Evolutionary conservation across 1,140 invertebrate genomes (phyloP), one percentile per base, ranked within the genome.

Genomic region (Macrostomum lignano): DNA sequence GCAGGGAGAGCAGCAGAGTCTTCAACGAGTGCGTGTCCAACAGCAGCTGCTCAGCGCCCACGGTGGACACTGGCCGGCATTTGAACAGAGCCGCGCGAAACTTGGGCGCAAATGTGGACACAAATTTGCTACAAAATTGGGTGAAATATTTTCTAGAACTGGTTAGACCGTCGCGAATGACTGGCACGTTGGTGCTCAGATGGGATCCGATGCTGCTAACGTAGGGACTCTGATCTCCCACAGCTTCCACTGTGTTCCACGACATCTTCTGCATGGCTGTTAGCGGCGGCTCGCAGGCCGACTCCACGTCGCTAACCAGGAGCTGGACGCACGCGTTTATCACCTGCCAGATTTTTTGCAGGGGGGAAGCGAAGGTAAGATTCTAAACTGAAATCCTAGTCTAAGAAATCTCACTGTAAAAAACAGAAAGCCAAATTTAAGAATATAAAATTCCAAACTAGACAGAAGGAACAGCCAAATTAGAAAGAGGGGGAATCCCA

Each of bases 81-180:
- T 81, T 82, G 50, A 78, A 93, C 9, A 96, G 60, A 44, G 75
- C 72, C 4, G 26, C 15, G 9, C 15, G 72, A 46, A 84, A 82
- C 54, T 91, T 93, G 10, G 77, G 74, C 51, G 88, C 91, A 41
- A 93, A 91, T 0, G 73, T 71, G 46, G 67, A 70, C 1, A 74
- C 78, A 62, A 94, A 88, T 49, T 84, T 77, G 7, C 86, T 70
- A 52, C 84, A 94, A 46, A 96, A 79, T 52, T 94, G 78, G 0
- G 84, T 93, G 52, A 93, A 96, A 55, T 94, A 94, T 63, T 94
- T 96, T 22, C 84, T 61, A 1, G 82, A 84, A 11, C 75, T 76
- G 1, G 75, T 68, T n/a, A 98, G 61, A 48, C 79, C 74, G 47
- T 93, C 79, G 36, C 88, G 54, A 7, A 98, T 68, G 5, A 73